Evolutionary conservation across 2,888 invertebrate genomes (phyloP), one percentile per base, ranked within the genome.

Genomic region (Unio pictorum): DNA sequence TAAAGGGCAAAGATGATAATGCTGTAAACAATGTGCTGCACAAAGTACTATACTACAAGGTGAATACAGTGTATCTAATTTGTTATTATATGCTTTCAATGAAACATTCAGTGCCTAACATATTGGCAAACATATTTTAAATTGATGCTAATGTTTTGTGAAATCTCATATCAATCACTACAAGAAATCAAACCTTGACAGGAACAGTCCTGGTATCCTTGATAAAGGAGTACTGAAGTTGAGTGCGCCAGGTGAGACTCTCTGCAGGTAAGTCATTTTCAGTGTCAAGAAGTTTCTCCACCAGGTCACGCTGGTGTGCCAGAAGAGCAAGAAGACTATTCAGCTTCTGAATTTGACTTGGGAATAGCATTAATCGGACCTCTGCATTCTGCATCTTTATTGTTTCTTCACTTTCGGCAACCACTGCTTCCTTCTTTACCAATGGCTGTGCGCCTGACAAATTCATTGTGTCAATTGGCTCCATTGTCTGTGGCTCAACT

Each of bases 261-360:
- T 75, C 73, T n/a, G 74, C 62, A 1, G 80, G 82, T 0, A 74
- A 70, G 8, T 73, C 70, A 17, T 71, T 67, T 28, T 82, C 75
- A 3, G 81, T 62, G 28, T 75, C 77, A 17, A 83, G 74, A 55
- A 84, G 74, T 30, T 82, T 68, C 74, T 81, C 78, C 61, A 78
- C 74, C 45, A 84, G 76, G 70, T 86, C 86, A 55, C 86, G 73
- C 64, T 84, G 79, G 74, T 88, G 85, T 34, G 86, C 84, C 61
- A 88, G 74, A 20, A 87, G 79, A 5, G 86, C 80, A 57, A 89
- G 75, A 20, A 89, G 69, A 59, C 78, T 78, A 63, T 80, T 82
- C 55, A 88, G 80, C 75, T 89, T 89, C 72, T 87, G 87, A 34
- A 88, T 82, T 84, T 88, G 88, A 72, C 85, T 82, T 3, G 88